phyloP scores from a whole-genome alignment of 1,140 invertebrate species.

The Halictus rubicundus region DNA sequence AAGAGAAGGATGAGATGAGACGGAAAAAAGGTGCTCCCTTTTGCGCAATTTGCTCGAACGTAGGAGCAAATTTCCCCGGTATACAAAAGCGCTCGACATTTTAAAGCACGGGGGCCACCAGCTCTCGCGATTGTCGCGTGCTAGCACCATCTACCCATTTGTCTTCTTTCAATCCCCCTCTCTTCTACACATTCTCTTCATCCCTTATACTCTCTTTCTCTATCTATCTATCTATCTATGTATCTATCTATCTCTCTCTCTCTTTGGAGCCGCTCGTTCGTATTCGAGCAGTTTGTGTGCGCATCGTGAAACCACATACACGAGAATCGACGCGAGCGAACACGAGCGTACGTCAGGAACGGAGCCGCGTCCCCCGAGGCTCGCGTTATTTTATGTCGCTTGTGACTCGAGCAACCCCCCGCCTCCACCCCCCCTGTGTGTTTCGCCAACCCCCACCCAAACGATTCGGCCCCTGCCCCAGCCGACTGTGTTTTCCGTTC shows the following conservation, averaged over 20 bases:
- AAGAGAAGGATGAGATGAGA: slow-evolving; percentile 45
- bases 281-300: neutral
- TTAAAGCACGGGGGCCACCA: slow-evolving; percentile 19
- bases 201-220: neutral
- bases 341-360: slow-evolving; percentile 38
- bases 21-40: slow-evolving; percentile 51
- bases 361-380: slow-evolving; percentile 52
- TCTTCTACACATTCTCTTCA: neutral
- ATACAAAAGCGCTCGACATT: slow-evolving; percentile 46
- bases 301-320: slow-evolving; percentile 11
- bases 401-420: slow-evolving; percentile 47
- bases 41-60: slow-evolving; percentile 40
- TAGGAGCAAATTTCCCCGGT: slow-evolving; percentile 39
- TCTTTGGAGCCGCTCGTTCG: neutral
- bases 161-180: neutral
- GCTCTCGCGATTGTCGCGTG: slow-evolving; percentile 31
- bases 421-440: neutral
- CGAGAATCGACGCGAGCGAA: slow-evolving; percentile 38
- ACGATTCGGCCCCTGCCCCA: neutral
- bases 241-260: too few relatives aligned
- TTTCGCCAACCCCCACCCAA: slow-evolving; percentile 18
- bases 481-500: slow-evolving; percentile 33
- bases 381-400: slow-evolving; percentile 67
- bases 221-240: too few relatives aligned
- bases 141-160: slow-evolving; percentile 18